These are phyloP conservation scores for Exaiptasia diaphana DNA, from an alignment of 64 coral and sea anemone species.

Conservation along the genomic window DNA sequence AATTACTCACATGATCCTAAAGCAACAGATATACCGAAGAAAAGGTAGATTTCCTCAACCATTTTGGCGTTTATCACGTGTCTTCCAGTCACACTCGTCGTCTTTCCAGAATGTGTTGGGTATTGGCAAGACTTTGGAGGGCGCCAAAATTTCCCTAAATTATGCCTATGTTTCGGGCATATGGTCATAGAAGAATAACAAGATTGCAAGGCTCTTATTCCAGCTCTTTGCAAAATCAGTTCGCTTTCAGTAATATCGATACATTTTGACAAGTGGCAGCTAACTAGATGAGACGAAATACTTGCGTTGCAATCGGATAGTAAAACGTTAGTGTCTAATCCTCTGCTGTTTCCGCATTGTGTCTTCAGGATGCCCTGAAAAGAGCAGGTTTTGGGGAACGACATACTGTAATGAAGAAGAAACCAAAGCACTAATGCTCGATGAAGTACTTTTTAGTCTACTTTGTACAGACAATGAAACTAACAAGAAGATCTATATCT, in stretches of 20 bases:
- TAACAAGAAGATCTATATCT: too few relatives aligned
- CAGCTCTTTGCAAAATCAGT: conserved; percentile 43
- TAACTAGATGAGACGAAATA: conserved; percentile 3
- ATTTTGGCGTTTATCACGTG: conserved; percentile 42
- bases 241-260: conserved; percentile 28
- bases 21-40: conserved; percentile 34
- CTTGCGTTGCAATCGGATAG: conserved; percentile 32
- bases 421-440: too few relatives aligned
- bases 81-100: conserved; percentile 3
- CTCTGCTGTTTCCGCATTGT: too few relatives aligned
- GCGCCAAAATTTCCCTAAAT: conserved; percentile 42
- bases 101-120: conserved; percentile 41
- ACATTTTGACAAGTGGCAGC: conserved; percentile 55
- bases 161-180: conserved; percentile 45
- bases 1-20: conserved; percentile 50
- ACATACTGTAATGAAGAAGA: too few relatives aligned
- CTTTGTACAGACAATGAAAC: too few relatives aligned
- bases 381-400: too few relatives aligned
- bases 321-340: too few relatives aligned
- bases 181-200: neutral
- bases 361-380: too few relatives aligned
- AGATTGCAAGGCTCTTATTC: neutral
- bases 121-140: conserved; percentile 46
- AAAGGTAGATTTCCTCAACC: conserved; percentile 16
- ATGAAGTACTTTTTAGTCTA: too few relatives aligned